Evolutionary conservation across 2,888 invertebrate genomes (phyloP), one percentile per base, ranked within the genome.

Genomic region (Diaphora mendica): DNA sequence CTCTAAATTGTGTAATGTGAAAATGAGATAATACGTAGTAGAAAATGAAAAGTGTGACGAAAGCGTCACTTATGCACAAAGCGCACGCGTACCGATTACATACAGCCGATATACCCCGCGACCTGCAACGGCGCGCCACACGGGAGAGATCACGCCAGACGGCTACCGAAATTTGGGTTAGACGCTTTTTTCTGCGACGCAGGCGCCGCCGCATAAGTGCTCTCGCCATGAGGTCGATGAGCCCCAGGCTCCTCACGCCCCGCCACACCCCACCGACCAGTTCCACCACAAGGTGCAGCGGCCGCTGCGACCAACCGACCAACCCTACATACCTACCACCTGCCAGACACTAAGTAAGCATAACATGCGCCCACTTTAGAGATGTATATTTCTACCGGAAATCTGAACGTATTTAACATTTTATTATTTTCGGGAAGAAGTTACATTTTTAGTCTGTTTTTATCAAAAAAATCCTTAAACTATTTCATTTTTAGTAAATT

Each of bases 161-260:
- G 82, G 92, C 94, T 93, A 92, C 94, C 91, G 93, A 94, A 95
- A 95, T 94, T 95, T 92, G 92, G 94, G 93, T 95, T 94, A 92
- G 91, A 90, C 89, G 87, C 86, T 94, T 94, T 94, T 92, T 94
- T 94, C 87, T 87, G 83, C 86, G 85, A 88, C 92, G 91, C 91
- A 88, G 89, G 91, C 91, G 91, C 91, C 90, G 89, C 78, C 74
- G 77, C 89, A 86, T 89, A 89, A 86, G 87, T 89, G 88, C 87
- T 87, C 87, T 87, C 87, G 78, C 84, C 80, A 86, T 84, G 91
- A 92, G 95, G 94, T 95, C 95, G 94, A 93, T 94, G 94, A 90
- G 93, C 93, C 89, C 87, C 81, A 80, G 79, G 78, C 84, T 82
- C 80, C 86, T 86, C 87, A 84, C 88, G 77, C 84, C 79, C 85